phyloP scores from a whole-genome alignment of 2,888 invertebrate genomes.

The Sarcophaga rosellei region DNA sequence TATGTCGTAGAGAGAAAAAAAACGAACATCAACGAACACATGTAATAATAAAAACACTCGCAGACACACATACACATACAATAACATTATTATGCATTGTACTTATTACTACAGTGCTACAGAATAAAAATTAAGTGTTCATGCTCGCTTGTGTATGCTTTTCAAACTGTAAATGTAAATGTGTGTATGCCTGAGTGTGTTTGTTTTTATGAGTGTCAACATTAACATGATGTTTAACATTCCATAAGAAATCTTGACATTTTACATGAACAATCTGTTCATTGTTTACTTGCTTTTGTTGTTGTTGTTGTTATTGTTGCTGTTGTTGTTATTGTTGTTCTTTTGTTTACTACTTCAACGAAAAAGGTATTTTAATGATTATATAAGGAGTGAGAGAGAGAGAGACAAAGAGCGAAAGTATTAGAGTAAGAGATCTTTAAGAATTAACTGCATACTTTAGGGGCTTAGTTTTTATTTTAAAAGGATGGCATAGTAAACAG shows the following conservation, averaged over 20 bases:
- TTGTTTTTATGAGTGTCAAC: constrained; percentile 1
- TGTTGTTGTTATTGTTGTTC: background rate
- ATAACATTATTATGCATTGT: background rate
- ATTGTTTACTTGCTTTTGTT: constrained; percentile 32
- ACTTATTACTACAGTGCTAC: background rate
- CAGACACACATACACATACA: background rate
- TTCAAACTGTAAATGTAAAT: constrained; percentile 11
- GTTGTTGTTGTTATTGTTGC: background rate
- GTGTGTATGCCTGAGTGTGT: constrained; percentile 4
- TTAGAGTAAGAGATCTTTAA: too few relatives aligned
- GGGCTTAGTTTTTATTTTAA: too few relatives aligned
- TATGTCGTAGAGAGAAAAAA: background rate
- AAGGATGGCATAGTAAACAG: too few relatives aligned
- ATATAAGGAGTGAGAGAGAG: too few relatives aligned
- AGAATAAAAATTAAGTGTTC: constrained; percentile 10
- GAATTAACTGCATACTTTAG: too few relatives aligned
- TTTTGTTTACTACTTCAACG: background rate
- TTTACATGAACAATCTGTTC: constrained; percentile 60
- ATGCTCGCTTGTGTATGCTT: background rate
- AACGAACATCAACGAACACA: too few relatives aligned
- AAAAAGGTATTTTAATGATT: constrained; percentile 1
- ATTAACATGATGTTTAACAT: constrained; percentile 52
- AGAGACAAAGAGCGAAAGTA: too few relatives aligned
- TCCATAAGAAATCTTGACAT: constrained; percentile 46
- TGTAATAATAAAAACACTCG: background rate